Evolutionary conservation across 2,888 invertebrate genomes (phyloP).

Genomic region (Cheilosia vulpina): DNA sequence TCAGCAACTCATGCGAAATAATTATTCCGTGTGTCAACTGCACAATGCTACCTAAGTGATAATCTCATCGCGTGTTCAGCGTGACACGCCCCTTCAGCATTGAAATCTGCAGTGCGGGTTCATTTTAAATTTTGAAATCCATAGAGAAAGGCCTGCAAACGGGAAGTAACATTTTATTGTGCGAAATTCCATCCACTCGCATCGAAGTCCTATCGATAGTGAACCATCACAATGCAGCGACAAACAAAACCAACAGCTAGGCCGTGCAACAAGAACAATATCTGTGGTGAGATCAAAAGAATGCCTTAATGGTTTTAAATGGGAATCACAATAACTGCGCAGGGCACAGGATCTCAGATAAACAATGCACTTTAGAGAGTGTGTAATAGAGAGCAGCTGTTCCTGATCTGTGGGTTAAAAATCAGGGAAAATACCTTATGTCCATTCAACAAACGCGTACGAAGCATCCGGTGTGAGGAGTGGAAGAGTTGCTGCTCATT

Average conservation of each 20-base stretch:
- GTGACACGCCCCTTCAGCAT: slow-evolving; percentile 47
- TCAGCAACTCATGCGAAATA: slow-evolving; percentile 61
- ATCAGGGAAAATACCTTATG: slow-evolving; percentile 44
- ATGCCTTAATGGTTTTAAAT: slow-evolving; percentile 31
- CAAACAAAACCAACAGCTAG: slow-evolving; percentile 13
- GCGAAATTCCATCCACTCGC: slow-evolving; percentile 48
- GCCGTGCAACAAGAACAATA: slow-evolving; percentile 33
- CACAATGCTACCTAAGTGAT: slow-evolving; percentile 51
- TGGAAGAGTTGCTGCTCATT: slow-evolving; percentile 52
- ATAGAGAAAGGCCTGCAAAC: slow-evolving; percentile 15
- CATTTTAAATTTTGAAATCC: slow-evolving; percentile 11
- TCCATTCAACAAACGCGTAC: slow-evolving; percentile 39
- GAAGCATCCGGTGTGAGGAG: slow-evolving; percentile 52
- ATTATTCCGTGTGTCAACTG: slow-evolving; percentile 65
- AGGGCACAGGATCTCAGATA: slow-evolving; percentile 33
- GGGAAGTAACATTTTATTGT: slow-evolving; percentile 62
- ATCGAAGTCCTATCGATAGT: slow-evolving; percentile 27
- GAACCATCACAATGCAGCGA: slow-evolving; percentile 41
- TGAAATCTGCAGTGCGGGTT: slow-evolving; percentile 11
- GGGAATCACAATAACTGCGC: slow-evolving; percentile 37
- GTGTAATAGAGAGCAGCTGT: slow-evolving; percentile 57
- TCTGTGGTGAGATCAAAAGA: slow-evolving; percentile 36
- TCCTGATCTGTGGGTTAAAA: slow-evolving; percentile 49
- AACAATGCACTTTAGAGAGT: slow-evolving; percentile 51
- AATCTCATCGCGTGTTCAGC: slow-evolving; percentile 59